Conservation (phyloP, 2,888 invertebrate species). For the Myopa testacea region DNA sequence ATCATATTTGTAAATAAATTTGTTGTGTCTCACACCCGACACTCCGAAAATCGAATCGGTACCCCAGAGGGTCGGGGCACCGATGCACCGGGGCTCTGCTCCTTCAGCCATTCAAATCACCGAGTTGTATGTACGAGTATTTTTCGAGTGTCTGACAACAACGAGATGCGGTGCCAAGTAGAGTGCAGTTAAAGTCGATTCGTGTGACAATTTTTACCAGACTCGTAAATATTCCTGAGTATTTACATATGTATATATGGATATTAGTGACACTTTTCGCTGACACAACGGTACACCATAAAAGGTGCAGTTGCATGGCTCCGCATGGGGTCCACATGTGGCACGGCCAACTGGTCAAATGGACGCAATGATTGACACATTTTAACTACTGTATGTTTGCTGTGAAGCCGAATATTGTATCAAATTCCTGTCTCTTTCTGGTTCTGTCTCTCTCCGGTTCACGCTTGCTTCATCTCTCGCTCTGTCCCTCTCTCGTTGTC, state of each 20-base stretch:
- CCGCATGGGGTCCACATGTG: not conserved
- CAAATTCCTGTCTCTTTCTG: not conserved
- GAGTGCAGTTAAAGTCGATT: not conserved
- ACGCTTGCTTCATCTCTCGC: not conserved
- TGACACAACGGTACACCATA: too few species aligned
- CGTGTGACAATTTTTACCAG: not conserved
- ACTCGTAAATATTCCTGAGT: not conserved
- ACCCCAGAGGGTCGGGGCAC: too few species aligned
- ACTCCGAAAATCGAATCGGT: too few species aligned
- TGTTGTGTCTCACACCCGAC: too few species aligned
- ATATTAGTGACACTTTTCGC: too few species aligned
- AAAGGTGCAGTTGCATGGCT: not conserved
- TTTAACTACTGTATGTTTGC: constrained; percentile 6
- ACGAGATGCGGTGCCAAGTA: not conserved
- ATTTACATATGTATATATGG: not conserved
- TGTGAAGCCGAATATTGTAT: too few species aligned
- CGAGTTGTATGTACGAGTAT: too few species aligned
- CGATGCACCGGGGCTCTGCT: too few species aligned
- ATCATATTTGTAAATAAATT: too few species aligned
- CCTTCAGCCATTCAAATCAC: too few species aligned
- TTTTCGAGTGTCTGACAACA: not conserved
- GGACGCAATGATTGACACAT: constrained; percentile 16
- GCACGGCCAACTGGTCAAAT: not conserved
- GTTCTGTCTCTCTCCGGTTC: too few species aligned
- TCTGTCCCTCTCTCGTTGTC: too few species aligned